Base-by-base conservation (phyloP, 1,140 invertebrate genomes). In the Macrostomum lignano region DNA sequence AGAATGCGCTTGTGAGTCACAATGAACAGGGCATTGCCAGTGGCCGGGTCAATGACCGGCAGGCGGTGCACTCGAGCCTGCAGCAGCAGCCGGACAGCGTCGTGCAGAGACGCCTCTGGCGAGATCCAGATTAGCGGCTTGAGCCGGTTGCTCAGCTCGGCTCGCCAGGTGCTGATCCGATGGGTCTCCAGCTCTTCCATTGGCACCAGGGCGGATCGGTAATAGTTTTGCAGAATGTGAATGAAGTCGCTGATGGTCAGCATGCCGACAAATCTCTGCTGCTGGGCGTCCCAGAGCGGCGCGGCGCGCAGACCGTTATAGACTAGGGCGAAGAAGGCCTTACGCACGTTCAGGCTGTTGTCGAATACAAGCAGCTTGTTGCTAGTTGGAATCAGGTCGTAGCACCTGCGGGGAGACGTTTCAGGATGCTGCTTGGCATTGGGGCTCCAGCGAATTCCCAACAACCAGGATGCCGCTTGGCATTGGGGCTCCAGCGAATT, bases 211-310 rank as follows among this genome's bases (percentile, higher is more conserved):
- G 75, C 71, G 42, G 73, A 76, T 60, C 84, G 82, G 70, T 78
- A 84, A 29, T 53, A 58, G 58, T 79, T 70, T n/a, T n/a, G n/a
- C 31, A 94, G 64, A 46, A 98, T 94, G 58, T 84, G 81, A 47
- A 98, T 98, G 54, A 98, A 96, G 60, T 98, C 91, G 28, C 91
- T 96, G 45, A 98, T 96, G 22, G 91, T 98, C 31, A 98, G 64
- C 86, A 98, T 94, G 29, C 86, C 66, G 21, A 67, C 73, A 55
- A 71, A 96, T 51, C 74, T 66, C 54, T 94, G 84, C 43, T 71
- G 68, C 31, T 65, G 61, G 38, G 73, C 79, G 51, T 96, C 82
- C 86, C 86, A 98, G 21, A 98, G 61, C 1, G 86, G 86, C 11
- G 91, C 88, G 10, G 88, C 88, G 46, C 88, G 67, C 1, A 96